Conservation (phyloP, 2,888 invertebrate genomes). For the Sisyra nigra region DNA sequence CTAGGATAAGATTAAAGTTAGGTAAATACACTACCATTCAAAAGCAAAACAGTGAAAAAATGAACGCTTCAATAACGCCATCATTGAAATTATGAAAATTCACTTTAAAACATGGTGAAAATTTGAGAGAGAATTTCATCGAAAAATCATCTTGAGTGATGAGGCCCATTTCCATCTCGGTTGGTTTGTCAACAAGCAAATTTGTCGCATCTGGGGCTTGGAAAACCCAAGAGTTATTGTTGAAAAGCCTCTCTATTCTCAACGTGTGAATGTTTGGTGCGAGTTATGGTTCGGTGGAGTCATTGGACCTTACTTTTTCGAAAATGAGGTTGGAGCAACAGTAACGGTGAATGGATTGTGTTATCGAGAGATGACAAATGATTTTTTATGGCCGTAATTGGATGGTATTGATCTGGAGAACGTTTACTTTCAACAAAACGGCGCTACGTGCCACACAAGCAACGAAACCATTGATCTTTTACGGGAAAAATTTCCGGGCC, state of each 20-base stretch:
- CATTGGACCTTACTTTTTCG: too few species aligned
- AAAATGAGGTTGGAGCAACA: constrained; percentile 12
- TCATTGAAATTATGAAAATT: neutral
- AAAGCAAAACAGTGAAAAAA: neutral
- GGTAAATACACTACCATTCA: too few species aligned
- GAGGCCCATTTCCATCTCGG: neutral
- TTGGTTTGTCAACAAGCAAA: neutral
- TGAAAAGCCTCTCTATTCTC: constrained; percentile 9
- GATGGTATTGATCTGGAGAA: too few species aligned
- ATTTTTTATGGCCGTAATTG: too few species aligned
- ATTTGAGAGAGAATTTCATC: too few species aligned
- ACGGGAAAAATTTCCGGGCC: too few species aligned
- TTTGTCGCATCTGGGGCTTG: neutral
- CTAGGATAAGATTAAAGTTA: too few species aligned
- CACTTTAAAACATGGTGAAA: neutral
- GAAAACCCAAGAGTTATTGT: constrained; percentile 11
- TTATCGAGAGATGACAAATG: constrained; percentile 11
- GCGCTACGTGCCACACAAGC: too few species aligned
- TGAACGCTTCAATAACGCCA: neutral
- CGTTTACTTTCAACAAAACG: too few species aligned
- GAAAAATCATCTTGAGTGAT: too few species aligned
- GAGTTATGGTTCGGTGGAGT: constrained; percentile 10
- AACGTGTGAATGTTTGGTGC: constrained; percentile 10
- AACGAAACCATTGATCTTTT: too few species aligned
- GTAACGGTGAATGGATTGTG: constrained; percentile 13